phyloP scores from a whole-genome alignment of 1,140 invertebrate genomes.

The Aphidius gifuensis region DNA sequence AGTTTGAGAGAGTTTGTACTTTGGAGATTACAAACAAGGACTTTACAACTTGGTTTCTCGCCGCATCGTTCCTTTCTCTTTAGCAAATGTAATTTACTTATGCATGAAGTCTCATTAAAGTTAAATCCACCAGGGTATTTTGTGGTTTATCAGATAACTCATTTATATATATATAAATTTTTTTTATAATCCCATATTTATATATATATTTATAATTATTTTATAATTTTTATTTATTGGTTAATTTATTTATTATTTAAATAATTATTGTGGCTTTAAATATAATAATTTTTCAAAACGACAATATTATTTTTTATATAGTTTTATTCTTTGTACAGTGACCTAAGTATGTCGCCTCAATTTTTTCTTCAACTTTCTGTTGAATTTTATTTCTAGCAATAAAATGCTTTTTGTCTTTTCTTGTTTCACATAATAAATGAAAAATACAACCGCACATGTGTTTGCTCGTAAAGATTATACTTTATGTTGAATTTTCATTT shows the following conservation, averaged over 20 bases:
- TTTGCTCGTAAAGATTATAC: constrained; percentile 13
- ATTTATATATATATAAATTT: background rate
- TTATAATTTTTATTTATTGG: background rate
- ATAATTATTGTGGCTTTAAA: too few relatives aligned
- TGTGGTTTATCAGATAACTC: constrained; percentile 3
- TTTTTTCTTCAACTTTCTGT: background rate
- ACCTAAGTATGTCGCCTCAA: background rate
- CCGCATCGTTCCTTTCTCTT: constrained; percentile 5
- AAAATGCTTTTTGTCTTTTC: constrained; percentile 12
- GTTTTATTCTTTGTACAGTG: too few relatives aligned
- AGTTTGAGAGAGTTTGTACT: background rate
- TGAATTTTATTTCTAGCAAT: constrained; percentile 18
- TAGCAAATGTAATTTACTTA: constrained; percentile 16
- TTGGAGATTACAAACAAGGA: constrained; percentile 1
- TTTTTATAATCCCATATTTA: background rate
- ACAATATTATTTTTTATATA: too few relatives aligned
- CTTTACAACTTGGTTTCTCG: constrained; percentile 6
- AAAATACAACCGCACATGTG: constrained; percentile 23
- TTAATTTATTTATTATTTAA: background rate
- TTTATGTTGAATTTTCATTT: too few relatives aligned
- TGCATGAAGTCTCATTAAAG: constrained; percentile 9
- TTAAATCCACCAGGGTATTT: background rate
- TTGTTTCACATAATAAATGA: constrained; percentile 20
- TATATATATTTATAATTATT: background rate
- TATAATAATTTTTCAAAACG: too few relatives aligned